These are phyloP conservation scores for Cygnus olor DNA, from an alignment of 2,797 vertebrate genomes.

Conservation along the genomic window DNA sequence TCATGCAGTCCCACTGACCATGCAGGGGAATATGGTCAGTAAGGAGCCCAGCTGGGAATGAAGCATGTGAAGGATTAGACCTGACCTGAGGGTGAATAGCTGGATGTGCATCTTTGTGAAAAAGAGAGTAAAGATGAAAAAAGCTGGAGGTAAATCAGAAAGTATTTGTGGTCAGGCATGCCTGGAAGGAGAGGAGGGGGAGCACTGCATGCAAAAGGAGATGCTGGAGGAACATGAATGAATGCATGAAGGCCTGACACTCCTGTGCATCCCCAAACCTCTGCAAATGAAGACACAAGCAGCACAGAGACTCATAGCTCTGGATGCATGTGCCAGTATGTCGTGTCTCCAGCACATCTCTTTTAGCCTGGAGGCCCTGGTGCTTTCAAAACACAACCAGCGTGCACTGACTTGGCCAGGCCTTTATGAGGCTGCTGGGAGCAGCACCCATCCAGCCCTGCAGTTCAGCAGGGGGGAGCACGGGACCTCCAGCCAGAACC, in stretches of 20 bases:
- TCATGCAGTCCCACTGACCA: not conserved
- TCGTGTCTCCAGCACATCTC: not conserved
- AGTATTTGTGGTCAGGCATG: not conserved
- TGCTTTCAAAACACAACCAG: not conserved
- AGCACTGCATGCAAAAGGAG: not conserved
- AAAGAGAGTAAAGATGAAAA: not conserved
- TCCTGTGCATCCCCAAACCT: not conserved
- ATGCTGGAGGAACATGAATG: fast-evolving
- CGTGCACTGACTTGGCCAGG: not conserved
- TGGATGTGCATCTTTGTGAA: not conserved
- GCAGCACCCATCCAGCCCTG: fast-evolving
- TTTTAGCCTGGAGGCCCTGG: not conserved
- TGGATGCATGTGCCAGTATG: fast-evolving
- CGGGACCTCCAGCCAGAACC: not conserved
- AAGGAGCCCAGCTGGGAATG: not conserved
- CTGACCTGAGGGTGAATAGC: not conserved
- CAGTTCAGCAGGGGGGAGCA: fast-evolving
- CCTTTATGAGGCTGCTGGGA: fast-evolving
- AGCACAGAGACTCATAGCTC: not conserved
- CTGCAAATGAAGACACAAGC: not conserved
- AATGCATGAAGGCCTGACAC: not conserved
- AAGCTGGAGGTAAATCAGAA: not conserved
- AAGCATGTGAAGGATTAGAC: not conserved
- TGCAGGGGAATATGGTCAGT: not conserved
- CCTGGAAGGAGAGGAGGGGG: not conserved